These are phyloP conservation scores for Catharus fuscescens DNA, from an alignment of 2,113 vertebrate species.

Conservation along the genomic window DNA sequence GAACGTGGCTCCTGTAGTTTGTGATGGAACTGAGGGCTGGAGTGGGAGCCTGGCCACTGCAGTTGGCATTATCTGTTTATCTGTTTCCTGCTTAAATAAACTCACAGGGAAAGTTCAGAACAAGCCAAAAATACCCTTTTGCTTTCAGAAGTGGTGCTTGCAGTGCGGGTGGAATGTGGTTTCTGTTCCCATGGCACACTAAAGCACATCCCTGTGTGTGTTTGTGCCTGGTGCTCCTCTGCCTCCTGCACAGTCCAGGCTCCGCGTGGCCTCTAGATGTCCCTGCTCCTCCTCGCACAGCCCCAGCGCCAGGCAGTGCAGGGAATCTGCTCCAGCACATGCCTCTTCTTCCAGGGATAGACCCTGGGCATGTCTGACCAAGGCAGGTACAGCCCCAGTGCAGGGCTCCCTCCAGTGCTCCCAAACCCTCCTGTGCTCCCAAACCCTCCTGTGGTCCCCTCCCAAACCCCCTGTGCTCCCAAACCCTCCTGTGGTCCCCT, in stretches of 20 bases:
- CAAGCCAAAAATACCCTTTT: not conserved
- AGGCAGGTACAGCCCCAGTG: conserved; percentile 39
- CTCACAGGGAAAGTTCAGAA: not conserved
- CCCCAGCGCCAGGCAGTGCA: conserved; percentile 68
- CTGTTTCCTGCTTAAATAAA: not conserved
- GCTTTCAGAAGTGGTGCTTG: not conserved
- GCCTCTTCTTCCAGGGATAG: conserved; percentile 44
- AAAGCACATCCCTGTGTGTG: not conserved
- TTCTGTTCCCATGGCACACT: rapidly evolving
- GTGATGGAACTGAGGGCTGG: not conserved
- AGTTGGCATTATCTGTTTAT: not conserved
- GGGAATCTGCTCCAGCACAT: conserved; percentile 43
- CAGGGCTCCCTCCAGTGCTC: not conserved
- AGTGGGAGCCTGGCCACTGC: not conserved
- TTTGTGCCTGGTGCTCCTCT: not conserved
- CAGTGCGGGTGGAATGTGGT: not conserved
- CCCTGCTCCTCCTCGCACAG: conserved; percentile 22
- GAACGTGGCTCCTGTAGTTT: rapidly evolving
- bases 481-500: too few relatives aligned
- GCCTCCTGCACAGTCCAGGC: conserved; percentile 64
- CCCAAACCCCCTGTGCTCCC: too few relatives aligned
- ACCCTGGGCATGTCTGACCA: not conserved
- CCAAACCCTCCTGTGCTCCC: too few relatives aligned
- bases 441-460: too few relatives aligned
- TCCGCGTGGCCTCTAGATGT: conserved; percentile 74